Evolutionary conservation across 2,113 vertebrate species (phyloP), one percentile per base, ranked within the genome.

Genomic region (Morphnarchus princeps): DNA sequence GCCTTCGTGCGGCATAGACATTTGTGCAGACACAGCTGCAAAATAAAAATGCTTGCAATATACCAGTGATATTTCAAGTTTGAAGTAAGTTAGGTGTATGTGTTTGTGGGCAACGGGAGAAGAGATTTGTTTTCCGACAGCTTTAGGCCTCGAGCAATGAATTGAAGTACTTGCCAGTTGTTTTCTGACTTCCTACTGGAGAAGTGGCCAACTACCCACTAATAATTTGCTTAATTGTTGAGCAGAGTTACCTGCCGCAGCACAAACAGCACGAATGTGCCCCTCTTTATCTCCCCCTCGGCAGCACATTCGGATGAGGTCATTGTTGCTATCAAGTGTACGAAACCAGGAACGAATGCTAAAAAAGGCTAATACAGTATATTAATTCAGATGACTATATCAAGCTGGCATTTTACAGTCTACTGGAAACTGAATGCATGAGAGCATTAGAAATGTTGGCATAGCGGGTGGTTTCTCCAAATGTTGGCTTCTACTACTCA

Each of bases 321-420:
- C 67, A 16, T 9, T 16, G 70, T 8, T 69, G 49, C 69, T 69
- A 65, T 36, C 52, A 3, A 84, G 43, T 9, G 29, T 34, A 52
- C 0, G 0, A 57, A 86, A 82, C 9, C 50, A 83, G 78, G 59
- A 74, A n/a, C 2, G 67, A 86, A 67, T 12, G 43, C 69, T 94
- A 58, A 81, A 95, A 95, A 96, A 91, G 87, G 89, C 89, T 93
- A 91, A 89, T 90, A 95, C 93, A 86, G 69, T 89, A 50, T 94
- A 91, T 90, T 92, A 89, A 97, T 95, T 96, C 86, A 62, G 73
- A 92, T 89, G 86, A 93, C 82, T 84, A 14, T 82, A 93, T 92
- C 88, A 93, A 96, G 66, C 93, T 97, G 95, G 81, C 92, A 92
- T 97, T 96, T 97, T 95, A 82, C 90, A 95, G 84, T 50, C 81